A percentile compares a stretch with the other conserved stretches of the same genome.
Conservation (phyloP, 2,888 invertebrate species). For the Pherbina coryleti region DNA sequence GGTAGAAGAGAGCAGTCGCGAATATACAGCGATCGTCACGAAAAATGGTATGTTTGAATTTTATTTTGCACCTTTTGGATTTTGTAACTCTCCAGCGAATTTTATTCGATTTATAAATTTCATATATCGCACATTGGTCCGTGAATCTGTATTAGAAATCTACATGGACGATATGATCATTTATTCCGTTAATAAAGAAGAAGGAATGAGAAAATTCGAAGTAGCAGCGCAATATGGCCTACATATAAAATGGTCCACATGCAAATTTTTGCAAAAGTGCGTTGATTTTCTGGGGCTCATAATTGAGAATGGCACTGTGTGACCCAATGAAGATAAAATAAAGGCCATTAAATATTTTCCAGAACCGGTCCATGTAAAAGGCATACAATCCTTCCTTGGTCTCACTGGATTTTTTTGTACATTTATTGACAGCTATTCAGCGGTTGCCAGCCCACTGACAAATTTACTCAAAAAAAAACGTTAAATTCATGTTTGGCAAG, state of each 20-base stretch:
- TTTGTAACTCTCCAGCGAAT: background rate
- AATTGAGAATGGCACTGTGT: conserved; percentile 24
- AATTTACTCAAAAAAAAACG: conserved; percentile 15
- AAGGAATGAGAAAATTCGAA: conserved; percentile 32
- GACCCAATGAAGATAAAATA: conserved; percentile 26
- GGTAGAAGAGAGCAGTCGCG: conserved; percentile 32
- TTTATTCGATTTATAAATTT: background rate
- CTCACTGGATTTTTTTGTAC: conserved; percentile 33
- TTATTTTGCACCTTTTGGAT: conserved; percentile 17
- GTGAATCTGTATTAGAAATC: background rate
- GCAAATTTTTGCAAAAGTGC: conserved; percentile 40
- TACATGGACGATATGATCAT: conserved; percentile 46
- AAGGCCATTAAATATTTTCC: conserved; percentile 21
- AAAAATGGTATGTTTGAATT: conserved; percentile 39
- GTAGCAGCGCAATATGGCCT: background rate
- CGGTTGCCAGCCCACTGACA: background rate
- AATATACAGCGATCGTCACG: conserved; percentile 34
- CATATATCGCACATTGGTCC: background rate
- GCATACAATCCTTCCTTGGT: conserved; percentile 26
- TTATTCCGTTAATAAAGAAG: conserved; percentile 35
- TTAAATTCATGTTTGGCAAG: background rate
- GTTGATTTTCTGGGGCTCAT: conserved; percentile 45
- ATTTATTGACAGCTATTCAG: conserved; percentile 17
- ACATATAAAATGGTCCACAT: conserved; percentile 42
- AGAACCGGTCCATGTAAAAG: conserved; percentile 16